phyloP scores from a whole-genome alignment of 2,113 vertebrate species.

The Paramisgurnus dabryanus region DNA sequence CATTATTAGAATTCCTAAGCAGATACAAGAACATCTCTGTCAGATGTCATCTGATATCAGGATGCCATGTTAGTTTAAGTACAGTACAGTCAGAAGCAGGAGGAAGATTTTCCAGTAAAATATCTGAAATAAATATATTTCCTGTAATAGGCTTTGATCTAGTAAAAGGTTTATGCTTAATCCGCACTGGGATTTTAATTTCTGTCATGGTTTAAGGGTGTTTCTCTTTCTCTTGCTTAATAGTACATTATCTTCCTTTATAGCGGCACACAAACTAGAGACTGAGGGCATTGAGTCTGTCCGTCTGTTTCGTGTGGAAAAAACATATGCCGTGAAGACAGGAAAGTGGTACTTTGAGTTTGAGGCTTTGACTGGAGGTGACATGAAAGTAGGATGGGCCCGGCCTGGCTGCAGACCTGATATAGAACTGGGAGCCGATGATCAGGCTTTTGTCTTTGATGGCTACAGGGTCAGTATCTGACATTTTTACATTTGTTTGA shows the following conservation, averaged over 20 bases:
- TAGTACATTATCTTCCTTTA: not conserved
- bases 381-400: slow-evolving; percentile 98
- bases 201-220: no score
- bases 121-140: no score
- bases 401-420: slow-evolving; percentile 90
- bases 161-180: no score
- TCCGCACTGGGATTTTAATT: no score
- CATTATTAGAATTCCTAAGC: no score
- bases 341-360: slow-evolving; percentile 99
- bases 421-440: slow-evolving; percentile 84
- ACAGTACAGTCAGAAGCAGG: no score
- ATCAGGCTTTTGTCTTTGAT: slow-evolving; percentile 94
- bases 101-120: no score
- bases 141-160: no score
- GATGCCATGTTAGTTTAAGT: no score
- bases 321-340: slow-evolving; percentile 87
- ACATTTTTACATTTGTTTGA: not conserved
- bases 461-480: slow-evolving; percentile 86
- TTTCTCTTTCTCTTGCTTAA: no score
- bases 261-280: slow-evolving; percentile 79
- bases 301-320: slow-evolving; percentile 92
- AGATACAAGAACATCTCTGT: no score
- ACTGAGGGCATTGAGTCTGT: slow-evolving; percentile 86
- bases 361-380: slow-evolving; percentile 90
- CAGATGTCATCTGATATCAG: no score